Percentiles rank a stretch among this genome's conserved stretches.
phyloP scores from a whole-genome alignment of 2,888 invertebrate species.

The Gryllus longicercus region DNA sequence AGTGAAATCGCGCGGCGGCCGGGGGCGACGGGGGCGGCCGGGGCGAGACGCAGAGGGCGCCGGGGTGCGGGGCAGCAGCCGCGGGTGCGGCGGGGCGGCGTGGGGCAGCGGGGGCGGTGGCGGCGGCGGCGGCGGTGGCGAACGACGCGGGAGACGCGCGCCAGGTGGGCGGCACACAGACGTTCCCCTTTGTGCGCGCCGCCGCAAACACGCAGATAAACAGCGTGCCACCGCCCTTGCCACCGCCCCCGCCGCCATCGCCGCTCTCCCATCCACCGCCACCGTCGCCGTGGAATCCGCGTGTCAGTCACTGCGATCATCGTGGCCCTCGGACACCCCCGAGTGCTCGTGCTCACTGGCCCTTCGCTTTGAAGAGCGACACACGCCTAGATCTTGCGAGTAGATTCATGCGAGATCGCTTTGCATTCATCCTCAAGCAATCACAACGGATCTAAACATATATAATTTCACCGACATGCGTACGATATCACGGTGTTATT shows the following conservation, averaged over 20 bases:
- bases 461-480: no score
- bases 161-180: not conserved
- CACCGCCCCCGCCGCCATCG: not conserved
- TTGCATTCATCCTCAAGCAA: no score
- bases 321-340: no score
- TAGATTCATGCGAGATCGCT: no score
- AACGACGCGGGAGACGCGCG: not conserved
- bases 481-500: no score
- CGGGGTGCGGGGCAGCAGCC: not conserved
- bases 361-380: no score
- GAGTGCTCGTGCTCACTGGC: no score
- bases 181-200: not conserved
- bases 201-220: conserved; percentile 5
- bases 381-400: no score
- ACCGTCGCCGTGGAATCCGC: not conserved
- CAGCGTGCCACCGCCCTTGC: not conserved
- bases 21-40: conserved; percentile 21
- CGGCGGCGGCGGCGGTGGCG: not conserved
- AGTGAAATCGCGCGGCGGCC: conserved; percentile 27
- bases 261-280: not conserved
- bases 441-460: no score
- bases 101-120: not conserved
- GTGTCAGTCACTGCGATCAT: not conserved
- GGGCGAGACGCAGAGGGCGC: not conserved
- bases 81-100: not conserved